Evolutionary conservation across 2,888 invertebrate species (phyloP).

Genomic region (Nomada ferruginata): DNA sequence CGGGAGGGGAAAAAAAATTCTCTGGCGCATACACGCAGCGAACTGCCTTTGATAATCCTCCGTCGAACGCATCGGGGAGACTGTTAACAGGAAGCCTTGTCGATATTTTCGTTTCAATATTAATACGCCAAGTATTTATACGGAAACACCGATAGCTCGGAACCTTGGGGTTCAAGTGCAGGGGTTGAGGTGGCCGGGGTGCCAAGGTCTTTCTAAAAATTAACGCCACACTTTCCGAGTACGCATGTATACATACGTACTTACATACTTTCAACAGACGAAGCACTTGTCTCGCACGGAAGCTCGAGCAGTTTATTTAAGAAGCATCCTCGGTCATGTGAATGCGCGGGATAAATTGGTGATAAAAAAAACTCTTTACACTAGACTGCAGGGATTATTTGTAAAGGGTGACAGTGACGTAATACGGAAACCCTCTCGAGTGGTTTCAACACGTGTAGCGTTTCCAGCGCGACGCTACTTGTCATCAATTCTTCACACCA

Average conservation of each 20-base stretch:
- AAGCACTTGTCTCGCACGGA: too few species aligned
- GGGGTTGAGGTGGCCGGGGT: too few species aligned
- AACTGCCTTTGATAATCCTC: constrained; percentile 9
- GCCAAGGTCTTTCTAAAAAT: too few species aligned
- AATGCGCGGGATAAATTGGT: neutral
- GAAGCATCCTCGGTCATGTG: neutral
- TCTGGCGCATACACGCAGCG: too few species aligned
- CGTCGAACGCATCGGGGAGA: neutral
- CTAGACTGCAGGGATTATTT: constrained; percentile 7
- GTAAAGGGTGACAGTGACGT: constrained; percentile 1
- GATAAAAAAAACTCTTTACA: neutral
- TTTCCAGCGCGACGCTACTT: neutral
- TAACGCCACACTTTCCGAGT: too few species aligned
- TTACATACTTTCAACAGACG: too few species aligned
- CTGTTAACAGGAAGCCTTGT: neutral
- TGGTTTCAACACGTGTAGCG: constrained; percentile 31
- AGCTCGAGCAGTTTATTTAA: too few species aligned
- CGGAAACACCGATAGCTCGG: neutral
- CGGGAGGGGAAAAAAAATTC: neutral
- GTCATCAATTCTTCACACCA: neutral
- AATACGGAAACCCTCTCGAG: constrained; percentile 20
- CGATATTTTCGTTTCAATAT: constrained; percentile 1
- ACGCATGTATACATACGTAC: too few species aligned
- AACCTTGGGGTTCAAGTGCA: neutral
- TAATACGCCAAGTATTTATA: neutral